Evolutionary conservation across 2,113 vertebrate genomes (phyloP), one percentile per base, ranked within the genome.

Genomic region (human (Homo sapiens)): DNA sequence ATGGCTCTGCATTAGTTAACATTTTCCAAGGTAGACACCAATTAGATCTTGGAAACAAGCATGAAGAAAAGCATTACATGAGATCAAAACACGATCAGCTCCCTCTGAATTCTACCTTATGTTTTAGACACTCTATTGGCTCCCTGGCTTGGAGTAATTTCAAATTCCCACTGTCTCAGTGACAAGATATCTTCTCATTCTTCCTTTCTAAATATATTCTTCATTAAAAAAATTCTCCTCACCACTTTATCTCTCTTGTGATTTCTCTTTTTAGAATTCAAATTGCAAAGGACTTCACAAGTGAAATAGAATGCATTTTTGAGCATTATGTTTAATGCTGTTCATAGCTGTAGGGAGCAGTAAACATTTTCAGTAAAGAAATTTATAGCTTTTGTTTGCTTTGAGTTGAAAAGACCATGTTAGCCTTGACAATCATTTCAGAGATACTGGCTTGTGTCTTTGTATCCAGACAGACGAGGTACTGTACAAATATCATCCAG

Each of bases 41-140:
- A 68, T 97, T 94, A 93, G 78, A 95, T 94, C 52, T 97, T 91
- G 93, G 94, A 96, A 97, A 83, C 48, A 89, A 59, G 83, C 57
- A 92, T 61, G 76, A 85, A 96, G 84, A 96, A 95, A 97, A 96
- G 55, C 89, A 73, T 78, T 92, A 94, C 95, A 97, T 97, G 92
- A 75, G 79, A 97, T 84, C 94, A 97, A 97, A 97, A 93, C 93
- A 96, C 55, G 72, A 96, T 85, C 86, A 88, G 86, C 86, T 96
- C 48, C 89, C 75, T 96, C 95, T 94, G 93, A 97, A 98, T 94
- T 95, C 78, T 97, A 94, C 95, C 97, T 97, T 97, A 97, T 94
- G 94, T 95, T 97, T 98, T 81, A 97, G 79, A 27, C 72, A 38
- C 78, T 93, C 89, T 92, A 40, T n/a, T n/a, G 8, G 55, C 1